Percentiles rank a stretch among this genome's conserved stretches.
These are phyloP conservation scores for Argynnis bischoffii DNA, from an alignment of 2,888 invertebrate genomes.

Conservation along the genomic window DNA sequence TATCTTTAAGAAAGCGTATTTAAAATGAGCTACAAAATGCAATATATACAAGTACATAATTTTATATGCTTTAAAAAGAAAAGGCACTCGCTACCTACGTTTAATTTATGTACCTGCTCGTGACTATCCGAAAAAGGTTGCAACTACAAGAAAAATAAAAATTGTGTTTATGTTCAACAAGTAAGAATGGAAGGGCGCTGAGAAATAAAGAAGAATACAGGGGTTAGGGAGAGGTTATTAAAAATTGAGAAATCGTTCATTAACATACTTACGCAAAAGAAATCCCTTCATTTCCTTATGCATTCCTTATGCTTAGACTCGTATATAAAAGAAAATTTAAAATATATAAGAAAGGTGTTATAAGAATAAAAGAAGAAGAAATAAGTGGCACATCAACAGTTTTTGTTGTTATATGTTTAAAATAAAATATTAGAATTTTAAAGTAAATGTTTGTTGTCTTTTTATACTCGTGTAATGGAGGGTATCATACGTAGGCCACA, in stretches of 20 bases:
- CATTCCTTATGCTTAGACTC: constrained; percentile 31
- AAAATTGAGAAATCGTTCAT: constrained; percentile 25
- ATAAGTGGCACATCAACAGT: not conserved
- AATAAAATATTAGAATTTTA: not conserved
- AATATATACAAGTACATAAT: constrained; percentile 39
- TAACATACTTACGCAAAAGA: constrained; percentile 28
- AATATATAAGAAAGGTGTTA: constrained; percentile 19
- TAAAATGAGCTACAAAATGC: constrained; percentile 46
- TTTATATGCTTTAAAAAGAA: constrained; percentile 48
- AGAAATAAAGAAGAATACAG: constrained; percentile 29
- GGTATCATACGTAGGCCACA: not conserved
- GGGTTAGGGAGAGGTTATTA: constrained; percentile 23
- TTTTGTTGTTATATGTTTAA: not conserved
- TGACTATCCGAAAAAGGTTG: constrained; percentile 82
- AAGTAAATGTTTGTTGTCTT: not conserved
- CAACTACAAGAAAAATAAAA: constrained; percentile 78
- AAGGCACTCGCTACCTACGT: constrained; percentile 67
- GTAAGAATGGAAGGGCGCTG: constrained; percentile 40
- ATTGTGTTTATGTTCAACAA: constrained; percentile 55
- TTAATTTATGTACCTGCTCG: constrained; percentile 74
- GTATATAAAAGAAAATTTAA: constrained; percentile 30
- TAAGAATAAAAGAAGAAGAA: constrained; percentile 18
- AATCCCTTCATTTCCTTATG: constrained; percentile 29
- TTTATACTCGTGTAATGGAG: not conserved
- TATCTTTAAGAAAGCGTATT: constrained; percentile 35